Conservation (phyloP, 1,140 invertebrate species). For the Neodiprion virginianus region DNA sequence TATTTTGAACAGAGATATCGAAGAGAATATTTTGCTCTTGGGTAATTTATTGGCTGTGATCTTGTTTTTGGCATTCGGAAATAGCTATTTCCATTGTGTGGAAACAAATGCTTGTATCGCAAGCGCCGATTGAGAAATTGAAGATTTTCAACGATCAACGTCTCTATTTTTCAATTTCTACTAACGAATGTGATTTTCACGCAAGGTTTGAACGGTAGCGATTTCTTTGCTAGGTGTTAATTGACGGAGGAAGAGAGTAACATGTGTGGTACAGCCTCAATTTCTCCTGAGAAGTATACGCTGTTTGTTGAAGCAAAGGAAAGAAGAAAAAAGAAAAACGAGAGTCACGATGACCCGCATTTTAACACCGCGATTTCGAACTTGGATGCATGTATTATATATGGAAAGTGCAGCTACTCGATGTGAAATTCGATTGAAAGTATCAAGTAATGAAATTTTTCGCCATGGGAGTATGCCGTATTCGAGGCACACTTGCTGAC, state of each 20-base stretch:
- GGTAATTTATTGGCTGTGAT: too few relatives aligned
- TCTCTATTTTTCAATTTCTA: too few relatives aligned
- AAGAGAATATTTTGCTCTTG: neutral
- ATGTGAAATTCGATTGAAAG: neutral
- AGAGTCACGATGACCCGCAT: slow-evolving; percentile 2
- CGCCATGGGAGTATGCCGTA: neutral
- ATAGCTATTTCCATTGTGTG: too few relatives aligned
- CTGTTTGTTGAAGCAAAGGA: neutral
- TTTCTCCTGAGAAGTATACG: neutral
- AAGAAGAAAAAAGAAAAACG: neutral
- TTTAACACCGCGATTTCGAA: slow-evolving; percentile 1
- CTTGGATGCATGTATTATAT: neutral
- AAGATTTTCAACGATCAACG: too few relatives aligned
- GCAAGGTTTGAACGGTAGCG: too few relatives aligned
- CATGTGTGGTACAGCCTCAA: neutral
- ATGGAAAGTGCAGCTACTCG: neutral
- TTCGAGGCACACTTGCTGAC: neutral
- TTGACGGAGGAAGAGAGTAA: too few relatives aligned
- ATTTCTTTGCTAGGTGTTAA: too few relatives aligned
- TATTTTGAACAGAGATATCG: neutral
- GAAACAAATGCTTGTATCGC: too few relatives aligned
- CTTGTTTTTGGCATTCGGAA: too few relatives aligned
- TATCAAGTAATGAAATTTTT: neutral
- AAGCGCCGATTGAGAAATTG: too few relatives aligned
- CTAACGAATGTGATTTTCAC: too few relatives aligned